Evolutionary conservation across 2,113 vertebrate genomes (phyloP).

Genomic region (Pandion haliaetus): DNA sequence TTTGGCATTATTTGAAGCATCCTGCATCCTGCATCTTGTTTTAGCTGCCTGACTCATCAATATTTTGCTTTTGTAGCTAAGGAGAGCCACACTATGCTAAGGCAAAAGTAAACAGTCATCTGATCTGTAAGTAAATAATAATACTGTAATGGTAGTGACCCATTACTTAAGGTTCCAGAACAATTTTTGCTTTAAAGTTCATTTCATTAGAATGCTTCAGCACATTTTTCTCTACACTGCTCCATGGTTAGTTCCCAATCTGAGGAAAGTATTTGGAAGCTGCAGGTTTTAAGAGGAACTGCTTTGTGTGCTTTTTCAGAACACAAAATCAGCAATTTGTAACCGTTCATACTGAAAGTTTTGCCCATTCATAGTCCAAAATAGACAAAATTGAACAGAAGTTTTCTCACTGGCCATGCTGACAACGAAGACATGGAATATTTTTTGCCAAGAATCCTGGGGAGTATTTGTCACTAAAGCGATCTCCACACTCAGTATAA

Average conservation of each 20-base stretch:
- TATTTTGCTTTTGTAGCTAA: neutral
- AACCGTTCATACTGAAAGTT: neutral
- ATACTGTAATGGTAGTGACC: neutral
- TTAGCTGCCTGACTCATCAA: slow-evolving; percentile 34
- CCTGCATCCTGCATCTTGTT: neutral
- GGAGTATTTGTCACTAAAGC: neutral
- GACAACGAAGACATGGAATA: neutral
- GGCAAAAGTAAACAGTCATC: neutral
- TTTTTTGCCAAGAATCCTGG: neutral
- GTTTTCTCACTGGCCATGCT: neutral
- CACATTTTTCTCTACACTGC: neutral
- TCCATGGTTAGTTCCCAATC: neutral
- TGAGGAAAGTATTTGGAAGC: neutral
- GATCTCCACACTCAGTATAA: neutral
- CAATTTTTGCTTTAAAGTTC: neutral
- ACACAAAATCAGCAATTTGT: neutral
- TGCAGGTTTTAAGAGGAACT: neutral
- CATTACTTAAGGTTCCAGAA: neutral
- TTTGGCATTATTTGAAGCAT: slow-evolving; percentile 7
- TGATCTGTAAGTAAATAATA: slow-evolving; percentile 5
- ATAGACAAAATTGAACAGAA: neutral
- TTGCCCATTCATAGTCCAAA: neutral
- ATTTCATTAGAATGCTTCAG: neutral
- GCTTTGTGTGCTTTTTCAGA: neutral
- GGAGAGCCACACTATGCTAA: neutral